Conservation (phyloP, 2,888 invertebrate genomes). For the Neoscelio sp. region DNA sequence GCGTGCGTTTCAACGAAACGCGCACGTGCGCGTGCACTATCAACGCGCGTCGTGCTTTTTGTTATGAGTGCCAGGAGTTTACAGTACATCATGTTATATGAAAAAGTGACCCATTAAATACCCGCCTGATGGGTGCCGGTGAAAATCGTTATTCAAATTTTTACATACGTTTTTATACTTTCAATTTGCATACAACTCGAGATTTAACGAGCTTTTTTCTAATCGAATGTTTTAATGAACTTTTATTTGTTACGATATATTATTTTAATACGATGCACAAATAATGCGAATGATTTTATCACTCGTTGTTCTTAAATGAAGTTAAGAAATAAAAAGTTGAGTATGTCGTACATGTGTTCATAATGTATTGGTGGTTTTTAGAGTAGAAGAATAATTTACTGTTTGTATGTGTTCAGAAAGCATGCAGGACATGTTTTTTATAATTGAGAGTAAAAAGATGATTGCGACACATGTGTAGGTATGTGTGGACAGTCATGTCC, state of each 20-base stretch:
- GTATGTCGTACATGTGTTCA: background rate
- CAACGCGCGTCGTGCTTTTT: slow-evolving; percentile 27
- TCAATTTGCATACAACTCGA: slow-evolving; percentile 33
- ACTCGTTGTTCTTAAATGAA: background rate
- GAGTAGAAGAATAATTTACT: too few relatives aligned
- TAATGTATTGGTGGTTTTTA: background rate
- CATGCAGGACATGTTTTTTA: too few relatives aligned
- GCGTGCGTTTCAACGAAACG: too few relatives aligned
- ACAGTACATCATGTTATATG: slow-evolving; percentile 2
- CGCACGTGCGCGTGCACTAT: slow-evolving; percentile 47
- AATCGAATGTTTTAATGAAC: slow-evolving; percentile 49
- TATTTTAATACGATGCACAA: slow-evolving; percentile 19
- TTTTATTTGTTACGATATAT: slow-evolving; percentile 28
- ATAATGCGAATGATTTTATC: slow-evolving; percentile 36
- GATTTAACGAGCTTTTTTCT: slow-evolving; percentile 49
- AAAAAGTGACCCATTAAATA: slow-evolving; percentile 58
- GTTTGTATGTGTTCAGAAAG: too few relatives aligned
- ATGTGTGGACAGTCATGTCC: too few relatives aligned
- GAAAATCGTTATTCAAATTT: slow-evolving; percentile 49
- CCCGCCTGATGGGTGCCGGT: slow-evolving; percentile 28
- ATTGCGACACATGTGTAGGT: too few relatives aligned
- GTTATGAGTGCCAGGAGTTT: slow-evolving; percentile 5
- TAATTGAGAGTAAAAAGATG: too few relatives aligned
- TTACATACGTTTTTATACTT: slow-evolving; percentile 35
- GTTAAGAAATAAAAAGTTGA: slow-evolving; percentile 14